Percentiles rank a stretch among this genome's conserved stretches.
Evolutionary conservation across 2,888 invertebrate species (phyloP).

Genomic region (Drosophila mimica): DNA sequence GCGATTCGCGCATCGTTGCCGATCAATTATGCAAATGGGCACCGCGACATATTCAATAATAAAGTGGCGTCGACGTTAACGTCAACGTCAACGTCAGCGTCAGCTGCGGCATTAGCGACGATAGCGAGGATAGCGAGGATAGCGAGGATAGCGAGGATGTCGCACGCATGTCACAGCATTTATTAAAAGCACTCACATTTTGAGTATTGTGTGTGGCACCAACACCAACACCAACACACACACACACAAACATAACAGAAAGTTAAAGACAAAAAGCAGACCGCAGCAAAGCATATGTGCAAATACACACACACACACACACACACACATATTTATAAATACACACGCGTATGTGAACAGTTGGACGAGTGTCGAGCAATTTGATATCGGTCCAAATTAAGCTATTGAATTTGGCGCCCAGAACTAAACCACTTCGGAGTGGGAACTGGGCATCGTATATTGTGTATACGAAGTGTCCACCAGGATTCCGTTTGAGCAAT

Average conservation of each 20-base stretch:
- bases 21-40: constrained; percentile 78
- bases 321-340: neutral
- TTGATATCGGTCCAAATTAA: constrained; percentile 19
- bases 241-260: constrained; percentile 10
- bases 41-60: constrained; percentile 74
- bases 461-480: neutral
- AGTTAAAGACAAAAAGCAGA: constrained; percentile 12
- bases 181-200: constrained; percentile 64
- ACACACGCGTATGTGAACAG: constrained; percentile 1
- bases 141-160: constrained; percentile 35
- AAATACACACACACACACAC: constrained; percentile 1
- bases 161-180: constrained; percentile 74
- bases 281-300: constrained; percentile 24
- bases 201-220: constrained; percentile 45
- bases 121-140: constrained; percentile 23
- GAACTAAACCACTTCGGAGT: neutral
- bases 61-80: constrained; percentile 58
- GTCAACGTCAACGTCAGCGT: constrained; percentile 23
- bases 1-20: constrained; percentile 75
- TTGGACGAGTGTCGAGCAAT: constrained; percentile 19
- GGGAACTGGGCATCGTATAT: neutral
- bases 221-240: constrained; percentile 2
- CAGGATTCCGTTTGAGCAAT: neutral
- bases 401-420: constrained; percentile 18
- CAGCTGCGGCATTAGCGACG: constrained; percentile 22